Evolutionary conservation across 2,888 invertebrate genomes (phyloP).

Genomic region (Ischnus inquisitorius): DNA sequence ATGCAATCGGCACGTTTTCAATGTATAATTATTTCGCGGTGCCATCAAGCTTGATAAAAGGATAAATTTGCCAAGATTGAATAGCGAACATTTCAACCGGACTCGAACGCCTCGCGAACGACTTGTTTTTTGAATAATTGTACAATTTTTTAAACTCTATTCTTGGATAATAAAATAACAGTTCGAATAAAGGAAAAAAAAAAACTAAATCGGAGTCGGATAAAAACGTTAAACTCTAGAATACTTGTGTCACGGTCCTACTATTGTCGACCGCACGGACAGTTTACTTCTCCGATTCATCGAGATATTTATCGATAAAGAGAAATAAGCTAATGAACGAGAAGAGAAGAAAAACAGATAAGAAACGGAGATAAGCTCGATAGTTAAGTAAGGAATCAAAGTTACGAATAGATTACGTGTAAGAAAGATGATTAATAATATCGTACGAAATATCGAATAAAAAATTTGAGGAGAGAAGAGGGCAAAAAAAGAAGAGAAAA

Average conservation of each 20-base stretch:
- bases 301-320: constrained; percentile 19
- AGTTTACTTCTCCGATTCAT: constrained; percentile 22
- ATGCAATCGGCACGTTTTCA: too few relatives aligned
- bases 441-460: constrained; percentile 14
- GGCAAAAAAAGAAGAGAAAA: constrained; percentile 16
- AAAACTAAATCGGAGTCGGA: background rate
- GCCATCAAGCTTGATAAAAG: too few relatives aligned
- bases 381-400: constrained; percentile 41
- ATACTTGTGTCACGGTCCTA: constrained; percentile 21
- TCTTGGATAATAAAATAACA: background rate
- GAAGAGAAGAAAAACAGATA: background rate
- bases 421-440: constrained; percentile 18
- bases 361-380: constrained; percentile 18
- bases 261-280: constrained; percentile 8
- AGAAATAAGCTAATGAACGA: constrained; percentile 10
- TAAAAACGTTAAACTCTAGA: background rate
- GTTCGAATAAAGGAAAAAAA: background rate
- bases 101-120: background rate
- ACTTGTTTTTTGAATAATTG: background rate
- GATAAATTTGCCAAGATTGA: too few relatives aligned
- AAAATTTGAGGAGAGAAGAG: constrained; percentile 6
- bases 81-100: background rate
- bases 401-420: constrained; percentile 34
- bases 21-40: too few relatives aligned
- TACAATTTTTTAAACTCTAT: constrained; percentile 1